These are phyloP conservation scores for Drosophila monieri DNA, from an alignment of 2,888 invertebrate genomes.

Conservation along the genomic window DNA sequence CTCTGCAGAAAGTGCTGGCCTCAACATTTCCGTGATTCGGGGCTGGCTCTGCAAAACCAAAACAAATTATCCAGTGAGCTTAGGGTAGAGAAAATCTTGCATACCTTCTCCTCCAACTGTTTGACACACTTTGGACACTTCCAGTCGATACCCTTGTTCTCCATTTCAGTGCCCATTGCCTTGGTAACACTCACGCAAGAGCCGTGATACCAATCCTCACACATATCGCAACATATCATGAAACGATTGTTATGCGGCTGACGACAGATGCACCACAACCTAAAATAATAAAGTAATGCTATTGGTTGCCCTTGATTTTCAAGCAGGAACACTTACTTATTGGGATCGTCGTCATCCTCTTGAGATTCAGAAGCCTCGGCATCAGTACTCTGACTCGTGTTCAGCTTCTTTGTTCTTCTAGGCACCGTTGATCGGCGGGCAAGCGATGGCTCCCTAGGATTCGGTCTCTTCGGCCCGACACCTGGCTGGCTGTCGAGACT, in stretches of 20 bases:
- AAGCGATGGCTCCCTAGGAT: constrained; percentile 49
- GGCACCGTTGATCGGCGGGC: constrained; percentile 46
- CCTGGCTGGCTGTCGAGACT: constrained; percentile 54
- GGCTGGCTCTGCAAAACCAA: constrained; percentile 54
- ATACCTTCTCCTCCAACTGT: constrained; percentile 78
- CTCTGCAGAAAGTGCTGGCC: constrained; percentile 6
- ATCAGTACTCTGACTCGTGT: constrained; percentile 55
- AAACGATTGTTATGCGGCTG: constrained; percentile 98
- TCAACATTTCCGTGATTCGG: constrained; percentile 68
- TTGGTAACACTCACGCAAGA: constrained; percentile 97
- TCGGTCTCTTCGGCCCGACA: constrained; percentile 60
- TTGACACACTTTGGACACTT: constrained; percentile 92
- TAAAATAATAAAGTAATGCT: constrained; percentile 63
- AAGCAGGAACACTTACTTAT: constrained; percentile 85
- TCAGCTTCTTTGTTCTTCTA: constrained; percentile 55
- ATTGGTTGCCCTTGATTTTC: background rate
- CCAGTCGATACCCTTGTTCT: constrained; percentile 94
- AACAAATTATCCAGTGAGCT: background rate
- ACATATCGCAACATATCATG: constrained; percentile 98
- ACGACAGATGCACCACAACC: constrained; percentile 97
- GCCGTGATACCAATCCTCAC: constrained; percentile 99
- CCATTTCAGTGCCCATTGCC: constrained; percentile 96
- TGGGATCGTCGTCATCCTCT: constrained; percentile 97
- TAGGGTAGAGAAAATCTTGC: background rate
- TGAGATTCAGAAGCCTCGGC: constrained; percentile 83